Evolutionary conservation across 2,888 invertebrate species (phyloP).

Genomic region (Drosophila birchii): DNA sequence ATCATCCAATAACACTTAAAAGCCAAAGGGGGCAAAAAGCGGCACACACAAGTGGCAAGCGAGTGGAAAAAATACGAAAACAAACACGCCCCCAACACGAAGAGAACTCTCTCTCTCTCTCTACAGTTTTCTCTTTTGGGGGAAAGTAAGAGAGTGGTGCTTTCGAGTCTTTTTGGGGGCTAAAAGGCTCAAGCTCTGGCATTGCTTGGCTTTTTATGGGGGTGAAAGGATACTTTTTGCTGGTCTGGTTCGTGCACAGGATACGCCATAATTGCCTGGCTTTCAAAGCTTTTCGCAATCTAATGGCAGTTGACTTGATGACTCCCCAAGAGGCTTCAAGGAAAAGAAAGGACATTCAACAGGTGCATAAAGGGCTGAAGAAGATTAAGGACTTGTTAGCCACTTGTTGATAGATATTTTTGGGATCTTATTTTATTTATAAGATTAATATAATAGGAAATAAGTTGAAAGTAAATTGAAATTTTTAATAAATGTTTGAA

Average conservation of each 20-base stretch:
- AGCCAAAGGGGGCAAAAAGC: constrained; percentile 45
- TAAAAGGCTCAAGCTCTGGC: constrained; percentile 40
- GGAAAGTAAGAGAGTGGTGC: constrained; percentile 50
- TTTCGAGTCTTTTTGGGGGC: constrained; percentile 53
- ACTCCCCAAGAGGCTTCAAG: constrained; percentile 11
- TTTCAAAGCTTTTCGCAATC: constrained; percentile 21
- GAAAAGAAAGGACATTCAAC: constrained; percentile 48
- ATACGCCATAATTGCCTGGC: constrained; percentile 65
- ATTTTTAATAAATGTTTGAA: too few relatives aligned
- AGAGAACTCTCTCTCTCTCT: constrained; percentile 28
- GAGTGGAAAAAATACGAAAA: constrained; percentile 67
- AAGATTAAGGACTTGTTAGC: background rate
- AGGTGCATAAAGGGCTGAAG: constrained; percentile 39
- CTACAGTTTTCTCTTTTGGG: constrained; percentile 16
- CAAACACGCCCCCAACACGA: constrained; percentile 72
- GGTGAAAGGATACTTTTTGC: constrained; percentile 63
- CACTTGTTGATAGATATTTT: background rate
- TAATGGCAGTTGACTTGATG: constrained; percentile 32
- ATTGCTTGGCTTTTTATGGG: constrained; percentile 30
- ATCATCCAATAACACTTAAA: constrained; percentile 74
- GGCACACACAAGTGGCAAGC: constrained; percentile 42
- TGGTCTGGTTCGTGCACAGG: constrained; percentile 68
- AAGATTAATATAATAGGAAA: background rate
- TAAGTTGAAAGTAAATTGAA: too few relatives aligned
- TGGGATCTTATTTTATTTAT: background rate